Evolutionary conservation across 2,888 invertebrate species (phyloP).

Genomic region (Palloptera scutellata): DNA sequence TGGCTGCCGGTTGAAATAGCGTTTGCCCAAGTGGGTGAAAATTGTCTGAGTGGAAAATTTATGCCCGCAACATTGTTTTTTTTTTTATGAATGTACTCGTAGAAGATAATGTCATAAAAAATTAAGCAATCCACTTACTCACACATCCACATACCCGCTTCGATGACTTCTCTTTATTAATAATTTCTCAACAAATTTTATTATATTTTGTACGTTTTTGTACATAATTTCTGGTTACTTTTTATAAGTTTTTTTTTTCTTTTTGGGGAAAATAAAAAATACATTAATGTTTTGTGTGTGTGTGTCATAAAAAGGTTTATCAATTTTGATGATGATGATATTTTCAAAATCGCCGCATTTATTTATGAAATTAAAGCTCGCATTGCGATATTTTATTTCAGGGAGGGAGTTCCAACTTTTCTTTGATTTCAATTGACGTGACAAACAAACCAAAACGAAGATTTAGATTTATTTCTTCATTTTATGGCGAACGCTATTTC

Average conservation of each 20-base stretch:
- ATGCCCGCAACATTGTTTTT: no score
- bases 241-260: slow-evolving; percentile 28
- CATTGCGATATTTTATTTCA: neutral
- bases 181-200: no score
- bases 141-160: no score
- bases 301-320: neutral
- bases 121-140: no score
- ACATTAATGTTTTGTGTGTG: neutral
- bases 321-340: neutral
- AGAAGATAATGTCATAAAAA: no score
- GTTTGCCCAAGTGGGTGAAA: no score
- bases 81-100: no score
- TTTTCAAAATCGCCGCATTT: neutral
- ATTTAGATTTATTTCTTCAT: slow-evolving; percentile 46
- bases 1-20: no score
- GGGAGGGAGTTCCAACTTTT: neutral
- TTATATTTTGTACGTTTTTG: slow-evolving; percentile 24
- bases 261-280: no score
- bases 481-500: slow-evolving; percentile 29
- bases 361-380: no score
- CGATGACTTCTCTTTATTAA: no score
- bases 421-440: slow-evolving; percentile 45
- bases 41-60: no score
- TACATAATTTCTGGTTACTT: slow-evolving; percentile 33
- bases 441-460: slow-evolving; percentile 54